Base-by-base conservation (phyloP, 2,113 vertebrate genomes). In the Hyperopisus bebe region DNA sequence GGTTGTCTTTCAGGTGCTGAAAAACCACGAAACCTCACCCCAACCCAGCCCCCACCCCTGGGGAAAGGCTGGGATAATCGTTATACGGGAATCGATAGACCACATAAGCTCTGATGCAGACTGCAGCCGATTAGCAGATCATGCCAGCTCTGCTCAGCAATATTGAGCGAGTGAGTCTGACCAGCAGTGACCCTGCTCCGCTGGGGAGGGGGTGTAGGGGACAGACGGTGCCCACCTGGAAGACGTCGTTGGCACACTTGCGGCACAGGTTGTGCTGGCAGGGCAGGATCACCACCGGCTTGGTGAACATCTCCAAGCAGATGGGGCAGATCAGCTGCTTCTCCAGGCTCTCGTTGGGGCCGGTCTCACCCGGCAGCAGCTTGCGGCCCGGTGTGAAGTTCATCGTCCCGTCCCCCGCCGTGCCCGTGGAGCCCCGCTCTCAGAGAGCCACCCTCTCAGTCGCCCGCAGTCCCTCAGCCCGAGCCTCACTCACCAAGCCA, bases 271-370 rank as follows among this genome's bases (percentile, higher is more conserved):
- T 97, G 92, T 97, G 96, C 90, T 97, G 96, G 90, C 96, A 97
- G 84, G 96, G 96, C 92, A 97, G 94, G 91, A 97, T 97, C 91
- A 97, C 95, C 90, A 97, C 96, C 0, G 96, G 96, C 31, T 97
- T 97, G 93, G 95, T 95, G 93, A 96, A 97, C 94, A 96, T 95
- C 93, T 97, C 96, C 93, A 97, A 92, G 89, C 96, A 97, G 48
- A 97, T 96, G 35, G 96, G 96, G 87, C 96, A 97, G 91, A 96
- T 94, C 51, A 97, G 95, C 94, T 97, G 96, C 93, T 97, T 97
- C 94, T 97, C 97, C 93, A 98, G 95, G 94, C 93, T 96, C 93
- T 97, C 96, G 96, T 96, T 96, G 89, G 94, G 94, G 90, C 96
- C 94, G 8, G 95, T 94, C 92, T 96, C 96, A 92, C 95, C 96